Evolutionary conservation across 2,113 vertebrate species (phyloP).

Genomic region (Podarcis cretensis): DNA sequence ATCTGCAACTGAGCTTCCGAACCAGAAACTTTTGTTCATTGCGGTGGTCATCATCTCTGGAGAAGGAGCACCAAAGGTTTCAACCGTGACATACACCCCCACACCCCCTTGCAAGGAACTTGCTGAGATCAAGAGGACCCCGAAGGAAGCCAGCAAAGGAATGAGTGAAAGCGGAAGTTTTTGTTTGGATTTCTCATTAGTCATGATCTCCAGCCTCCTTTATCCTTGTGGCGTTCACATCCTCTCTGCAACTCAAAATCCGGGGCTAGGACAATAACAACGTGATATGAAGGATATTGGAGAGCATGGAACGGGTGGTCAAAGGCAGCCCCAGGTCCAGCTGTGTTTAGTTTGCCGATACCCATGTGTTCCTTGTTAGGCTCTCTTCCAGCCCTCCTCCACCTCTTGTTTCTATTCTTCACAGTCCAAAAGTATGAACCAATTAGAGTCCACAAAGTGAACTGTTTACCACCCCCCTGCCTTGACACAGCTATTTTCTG

Average conservation of each 20-base stretch:
- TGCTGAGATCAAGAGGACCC: slow-evolving; percentile 57
- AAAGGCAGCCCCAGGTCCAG: slow-evolving; percentile 56
- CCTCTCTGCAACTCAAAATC: slow-evolving; percentile 57
- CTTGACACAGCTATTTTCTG: slow-evolving; percentile 80
- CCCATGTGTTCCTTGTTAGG: slow-evolving; percentile 81
- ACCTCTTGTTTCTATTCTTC: slow-evolving; percentile 71
- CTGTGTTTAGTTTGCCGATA: slow-evolving; percentile 78
- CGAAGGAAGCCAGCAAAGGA: slow-evolving; percentile 47
- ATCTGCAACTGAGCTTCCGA: background rate
- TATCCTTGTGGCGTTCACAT: slow-evolving; percentile 55
- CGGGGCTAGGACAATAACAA: slow-evolving; percentile 58
- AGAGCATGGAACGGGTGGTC: slow-evolving; percentile 52
- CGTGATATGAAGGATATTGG: slow-evolving; percentile 43
- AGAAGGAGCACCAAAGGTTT: slow-evolving; percentile 4
- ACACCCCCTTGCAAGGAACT: background rate
- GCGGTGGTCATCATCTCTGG: background rate
- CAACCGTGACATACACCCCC: background rate
- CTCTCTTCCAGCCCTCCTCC: slow-evolving; percentile 67
- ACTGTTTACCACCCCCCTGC: slow-evolving; percentile 71
- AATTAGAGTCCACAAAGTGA: slow-evolving; percentile 79
- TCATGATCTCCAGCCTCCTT: slow-evolving; percentile 59
- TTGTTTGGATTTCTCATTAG: slow-evolving; percentile 72
- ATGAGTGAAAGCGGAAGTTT: slow-evolving; percentile 69
- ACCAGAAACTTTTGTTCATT: background rate
- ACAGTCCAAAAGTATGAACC: slow-evolving; percentile 76